Evolutionary conservation across 2,113 vertebrate species (phyloP).

Genomic region (Pluvialis apricaria): DNA sequence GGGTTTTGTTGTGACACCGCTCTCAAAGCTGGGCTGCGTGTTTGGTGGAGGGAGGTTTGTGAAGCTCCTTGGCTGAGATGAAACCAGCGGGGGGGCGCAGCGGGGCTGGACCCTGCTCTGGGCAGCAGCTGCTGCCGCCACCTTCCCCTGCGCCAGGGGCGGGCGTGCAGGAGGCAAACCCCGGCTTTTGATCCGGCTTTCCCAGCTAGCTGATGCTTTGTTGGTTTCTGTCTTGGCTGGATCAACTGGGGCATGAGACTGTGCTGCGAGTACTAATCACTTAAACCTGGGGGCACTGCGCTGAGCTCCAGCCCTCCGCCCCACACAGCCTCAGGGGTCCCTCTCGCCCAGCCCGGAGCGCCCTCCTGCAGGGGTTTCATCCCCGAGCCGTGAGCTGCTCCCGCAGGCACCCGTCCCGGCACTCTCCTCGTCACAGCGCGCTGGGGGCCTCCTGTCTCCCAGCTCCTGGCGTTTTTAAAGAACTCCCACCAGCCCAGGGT

Average conservation of each 20-base stretch:
- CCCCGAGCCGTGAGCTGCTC: not conserved
- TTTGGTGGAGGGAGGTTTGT: not conserved
- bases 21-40: not conserved
- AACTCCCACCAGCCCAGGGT: not conserved
- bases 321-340: not conserved
- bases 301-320: not conserved
- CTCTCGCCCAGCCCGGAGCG: too few species aligned
- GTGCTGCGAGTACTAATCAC: too few species aligned
- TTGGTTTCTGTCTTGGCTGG: not conserved
- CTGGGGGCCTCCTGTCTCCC: not conserved
- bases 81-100: not conserved
- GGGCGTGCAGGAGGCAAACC: not conserved
- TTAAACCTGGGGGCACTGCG: too few species aligned
- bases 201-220: not conserved
- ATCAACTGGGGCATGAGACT: not conserved
- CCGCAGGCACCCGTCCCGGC: not conserved
- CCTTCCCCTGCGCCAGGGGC: not conserved
- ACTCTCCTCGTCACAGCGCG: too few species aligned
- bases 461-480: not conserved
- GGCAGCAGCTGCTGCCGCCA: not conserved
- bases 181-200: not conserved
- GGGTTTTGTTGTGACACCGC: not conserved
- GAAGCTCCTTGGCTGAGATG: not conserved
- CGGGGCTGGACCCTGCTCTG: not conserved
- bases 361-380: too few species aligned